These are phyloP conservation scores for Bhutanitis thaidina DNA, from an alignment of 2,888 invertebrate species.

Conservation along the genomic window DNA sequence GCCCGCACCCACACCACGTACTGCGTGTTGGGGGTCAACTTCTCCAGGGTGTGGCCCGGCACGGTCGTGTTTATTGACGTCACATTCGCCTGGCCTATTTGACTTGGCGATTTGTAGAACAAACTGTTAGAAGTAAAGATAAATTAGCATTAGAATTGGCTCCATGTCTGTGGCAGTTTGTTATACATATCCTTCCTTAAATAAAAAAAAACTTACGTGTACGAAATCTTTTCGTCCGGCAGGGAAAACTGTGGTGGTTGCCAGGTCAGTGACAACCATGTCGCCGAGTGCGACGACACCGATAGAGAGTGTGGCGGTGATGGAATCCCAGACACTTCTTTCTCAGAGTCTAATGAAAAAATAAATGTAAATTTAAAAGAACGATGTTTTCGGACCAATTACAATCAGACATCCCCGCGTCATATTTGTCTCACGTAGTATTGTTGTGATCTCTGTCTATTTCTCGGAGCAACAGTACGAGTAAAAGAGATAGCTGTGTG, in stretches of 20 bases:
- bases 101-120: conserved; percentile 82
- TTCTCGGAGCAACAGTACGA: too few species aligned
- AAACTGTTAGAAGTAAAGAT: conserved; percentile 66
- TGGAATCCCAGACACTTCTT: conserved; percentile 83
- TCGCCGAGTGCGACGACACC: conserved; percentile 89
- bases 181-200: too few species aligned
- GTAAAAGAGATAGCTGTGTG: too few species aligned
- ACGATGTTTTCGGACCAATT: too few species aligned
- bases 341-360: conserved; percentile 39
- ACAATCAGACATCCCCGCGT: too few species aligned
- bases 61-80: conserved; percentile 83
- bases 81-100: conserved; percentile 79
- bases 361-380: too few species aligned
- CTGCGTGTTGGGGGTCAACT: conserved; percentile 88
- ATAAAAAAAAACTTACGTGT: conserved; percentile 80
- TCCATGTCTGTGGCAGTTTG: too few species aligned
- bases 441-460: too few species aligned
- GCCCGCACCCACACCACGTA: conserved; percentile 89
- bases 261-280: conserved; percentile 90
- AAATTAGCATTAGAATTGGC: too few species aligned
- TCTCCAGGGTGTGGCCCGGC: conserved; percentile 85
- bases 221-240: conserved; percentile 87
- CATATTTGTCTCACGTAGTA: too few species aligned
- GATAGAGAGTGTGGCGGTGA: conserved; percentile 90
- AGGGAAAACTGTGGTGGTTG: conserved; percentile 91